Base-by-base conservation (phyloP, 2,888 invertebrate species). In the Drosophila mulleri region DNA sequence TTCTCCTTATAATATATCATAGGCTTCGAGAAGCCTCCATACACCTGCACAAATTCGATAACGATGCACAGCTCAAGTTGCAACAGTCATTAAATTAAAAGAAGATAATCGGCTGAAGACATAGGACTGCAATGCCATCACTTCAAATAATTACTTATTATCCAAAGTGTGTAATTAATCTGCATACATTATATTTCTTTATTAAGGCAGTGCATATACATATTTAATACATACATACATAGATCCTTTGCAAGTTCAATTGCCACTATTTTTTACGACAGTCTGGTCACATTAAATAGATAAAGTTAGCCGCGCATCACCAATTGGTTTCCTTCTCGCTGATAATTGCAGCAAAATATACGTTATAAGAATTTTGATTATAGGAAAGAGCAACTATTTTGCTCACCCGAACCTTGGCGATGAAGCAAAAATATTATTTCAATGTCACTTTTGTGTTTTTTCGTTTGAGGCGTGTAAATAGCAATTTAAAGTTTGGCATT, bases 1-100 rank as follows among this genome's bases (percentile, higher is more conserved):
- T n/a, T 68, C 64, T 58, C 58, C 67, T 66, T 66, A 59, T 53
- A 59, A 72, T 68, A 56, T 60, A 68, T 71, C 62, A 63, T 64
- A 37, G 14, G 44, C 48, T 58, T 63, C 57, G 37, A 66, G 39
- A 44, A 47, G 47, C 29, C 56, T 42, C 20, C 18, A 12, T 0
- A 18, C 62, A 69, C 41, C 54, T 61, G 67, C 58, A 54, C 8
- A 68, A 32, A 11, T 64, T 44, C 26, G 29, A 44, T 32, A 52
- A 50, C 64, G 48, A 82, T 72, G 64, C 50, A 58, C 65, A 29
- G 41, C 45, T 41, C 18, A n/a, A 44, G 41, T 45, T 64, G 53
- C 65, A 56, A 11, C 29, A 41, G 56, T 64, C 58, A 65, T 61
- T 48, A 37, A 53, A 20, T 37, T 39, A 5, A 8, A 14, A 58